Conservation (phyloP, 37 sponge, comb jelly and placozoan species). For the Aplysina aerophoba region DNA sequence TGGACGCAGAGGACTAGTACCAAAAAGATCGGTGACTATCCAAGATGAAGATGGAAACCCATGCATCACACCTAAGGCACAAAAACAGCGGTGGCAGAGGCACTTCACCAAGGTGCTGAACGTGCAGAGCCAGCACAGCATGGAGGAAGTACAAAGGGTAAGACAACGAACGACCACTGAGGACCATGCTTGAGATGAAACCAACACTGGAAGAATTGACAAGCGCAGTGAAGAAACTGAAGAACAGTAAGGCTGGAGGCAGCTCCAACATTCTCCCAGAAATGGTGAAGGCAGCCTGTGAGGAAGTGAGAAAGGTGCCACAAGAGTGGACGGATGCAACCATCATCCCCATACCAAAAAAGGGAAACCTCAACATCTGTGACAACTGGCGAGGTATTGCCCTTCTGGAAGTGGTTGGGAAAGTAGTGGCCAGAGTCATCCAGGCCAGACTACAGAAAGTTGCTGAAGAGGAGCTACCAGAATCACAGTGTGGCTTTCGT, state of each 20-base stretch:
- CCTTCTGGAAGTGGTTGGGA: constrained; percentile 6
- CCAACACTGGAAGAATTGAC: constrained; percentile 4
- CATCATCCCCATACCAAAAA: constrained; percentile 18
- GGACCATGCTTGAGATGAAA: background rate
- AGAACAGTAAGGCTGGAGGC: constrained; percentile 21
- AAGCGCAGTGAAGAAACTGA: background rate
- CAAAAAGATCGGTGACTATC: constrained; percentile 9
- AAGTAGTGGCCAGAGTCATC: background rate
- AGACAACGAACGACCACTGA: constrained; percentile 36
- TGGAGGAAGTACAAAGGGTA: constrained; percentile 21
- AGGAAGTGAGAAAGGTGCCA: constrained; percentile 8
- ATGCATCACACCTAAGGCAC: constrained; percentile 25
- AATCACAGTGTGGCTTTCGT: constrained; percentile 5
- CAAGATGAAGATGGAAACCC: constrained; percentile 33
- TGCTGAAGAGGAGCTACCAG: too few species aligned
- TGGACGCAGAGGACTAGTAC: constrained; percentile 45
- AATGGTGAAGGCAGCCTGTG: constrained; percentile 1
- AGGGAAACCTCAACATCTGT: constrained; percentile 31
- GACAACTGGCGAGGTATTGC: constrained; percentile 14
- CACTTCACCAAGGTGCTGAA: constrained; percentile 25
- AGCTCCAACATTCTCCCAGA: constrained; percentile 33
- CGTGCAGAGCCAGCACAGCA: constrained; percentile 27
- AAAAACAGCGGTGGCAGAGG: constrained; percentile 28
- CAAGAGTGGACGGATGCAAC: constrained; percentile 24
- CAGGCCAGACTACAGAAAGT: background rate